Evolutionary conservation across 2,797 vertebrate species (phyloP).

Genomic region (Somateria mollissima): DNA sequence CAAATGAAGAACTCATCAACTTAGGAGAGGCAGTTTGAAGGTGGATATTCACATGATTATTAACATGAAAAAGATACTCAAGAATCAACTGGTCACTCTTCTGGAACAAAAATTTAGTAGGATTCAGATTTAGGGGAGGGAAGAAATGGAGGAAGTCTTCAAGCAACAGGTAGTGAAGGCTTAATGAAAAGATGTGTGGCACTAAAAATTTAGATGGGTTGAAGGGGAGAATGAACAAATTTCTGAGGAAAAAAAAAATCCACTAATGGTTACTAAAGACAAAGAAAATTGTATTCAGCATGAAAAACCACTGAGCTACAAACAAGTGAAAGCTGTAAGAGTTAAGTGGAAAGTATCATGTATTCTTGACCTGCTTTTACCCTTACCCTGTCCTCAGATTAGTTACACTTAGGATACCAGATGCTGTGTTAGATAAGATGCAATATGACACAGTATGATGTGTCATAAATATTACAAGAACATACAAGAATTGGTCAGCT

Average conservation of each 20-base stretch:
- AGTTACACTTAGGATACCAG: not conserved
- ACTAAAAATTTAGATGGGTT: not conserved
- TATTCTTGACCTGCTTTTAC: not conserved
- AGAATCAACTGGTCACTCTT: not conserved
- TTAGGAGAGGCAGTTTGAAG: not conserved
- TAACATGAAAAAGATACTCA: not conserved
- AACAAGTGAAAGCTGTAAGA: not conserved
- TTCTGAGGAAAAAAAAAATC: not conserved
- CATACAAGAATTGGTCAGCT: not conserved
- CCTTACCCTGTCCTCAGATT: not conserved
- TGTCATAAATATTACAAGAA: not conserved
- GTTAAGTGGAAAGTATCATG: not conserved
- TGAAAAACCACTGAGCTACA: not conserved
- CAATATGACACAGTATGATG: not conserved
- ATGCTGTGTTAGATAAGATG: not conserved
- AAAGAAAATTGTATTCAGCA: not conserved
- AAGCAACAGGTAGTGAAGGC: not conserved
- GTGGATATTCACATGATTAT: not conserved
- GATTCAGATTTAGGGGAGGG: not conserved
- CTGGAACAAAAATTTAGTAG: not conserved
- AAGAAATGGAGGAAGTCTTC: not conserved
- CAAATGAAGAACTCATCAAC: not conserved
- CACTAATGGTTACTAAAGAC: not conserved
- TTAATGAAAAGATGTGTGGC: not conserved
- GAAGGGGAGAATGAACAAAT: not conserved